phyloP scores from a whole-genome alignment of 2,797 vertebrate species.

The Diplodus puntazzo region DNA sequence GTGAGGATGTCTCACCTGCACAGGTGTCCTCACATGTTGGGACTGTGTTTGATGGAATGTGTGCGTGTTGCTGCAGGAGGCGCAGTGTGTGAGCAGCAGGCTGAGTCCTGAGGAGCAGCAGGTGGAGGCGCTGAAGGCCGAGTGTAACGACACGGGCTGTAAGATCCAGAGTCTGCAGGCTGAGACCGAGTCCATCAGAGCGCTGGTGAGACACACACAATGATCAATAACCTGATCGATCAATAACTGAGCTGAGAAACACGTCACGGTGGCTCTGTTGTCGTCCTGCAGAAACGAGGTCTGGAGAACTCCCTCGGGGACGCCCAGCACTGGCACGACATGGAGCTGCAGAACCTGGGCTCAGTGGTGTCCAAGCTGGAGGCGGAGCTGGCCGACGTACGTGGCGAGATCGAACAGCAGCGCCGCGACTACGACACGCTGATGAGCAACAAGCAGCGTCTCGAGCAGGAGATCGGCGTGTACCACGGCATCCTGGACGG shows the following conservation, averaged over 20 bases:
- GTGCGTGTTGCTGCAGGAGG: slow-evolving; percentile 73
- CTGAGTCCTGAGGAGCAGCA: slow-evolving; percentile 89
- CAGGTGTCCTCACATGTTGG: neutral
- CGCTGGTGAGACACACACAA: slow-evolving; percentile 82
- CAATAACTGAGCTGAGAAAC: neutral
- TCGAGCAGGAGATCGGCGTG: slow-evolving; percentile 90
- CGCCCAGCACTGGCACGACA: slow-evolving; percentile 92
- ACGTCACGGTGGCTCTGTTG: neutral
- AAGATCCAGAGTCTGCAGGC: slow-evolving; percentile 95
- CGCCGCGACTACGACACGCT: slow-evolving; percentile 88
- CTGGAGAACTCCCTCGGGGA: slow-evolving; percentile 92
- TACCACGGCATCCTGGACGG: slow-evolving; percentile 93
- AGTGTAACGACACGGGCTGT: slow-evolving; percentile 87
- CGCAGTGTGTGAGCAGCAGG: slow-evolving; percentile 74
- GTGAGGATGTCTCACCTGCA: slow-evolving; percentile 72
- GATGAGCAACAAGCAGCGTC: slow-evolving; percentile 87
- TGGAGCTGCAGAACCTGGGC: slow-evolving; percentile 94
- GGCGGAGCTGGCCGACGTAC: slow-evolving; percentile 90
- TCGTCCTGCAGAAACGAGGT: slow-evolving; percentile 88
- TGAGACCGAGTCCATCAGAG: slow-evolving; percentile 92
- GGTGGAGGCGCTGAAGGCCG: slow-evolving; percentile 88
- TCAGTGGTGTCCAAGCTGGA: slow-evolving; percentile 91
- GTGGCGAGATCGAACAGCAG: slow-evolving; percentile 90
- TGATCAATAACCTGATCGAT: neutral
- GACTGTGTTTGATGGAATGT: neutral